Base-by-base conservation (phyloP, 2,797 vertebrate species). In the Remorina albescens region DNA sequence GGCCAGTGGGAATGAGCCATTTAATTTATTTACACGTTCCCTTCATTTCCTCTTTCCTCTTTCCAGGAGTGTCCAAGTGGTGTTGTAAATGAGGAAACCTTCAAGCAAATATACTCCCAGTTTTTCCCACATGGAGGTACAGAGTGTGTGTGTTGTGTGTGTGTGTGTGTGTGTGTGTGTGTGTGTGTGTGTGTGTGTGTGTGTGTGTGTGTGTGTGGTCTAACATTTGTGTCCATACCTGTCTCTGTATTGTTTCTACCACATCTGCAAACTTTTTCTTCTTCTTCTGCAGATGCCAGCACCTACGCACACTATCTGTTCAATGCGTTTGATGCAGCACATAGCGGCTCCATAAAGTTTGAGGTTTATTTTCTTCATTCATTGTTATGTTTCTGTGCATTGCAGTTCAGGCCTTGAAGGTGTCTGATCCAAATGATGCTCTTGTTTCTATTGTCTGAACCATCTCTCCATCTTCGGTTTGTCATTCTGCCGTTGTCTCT, bases 121-220 rank as follows among this genome's bases (percentile, higher is more conserved):
- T 99, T 99, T 88, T 99, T 99, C 83, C 98, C 98, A 82, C 98
- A 99, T 18, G 98, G 98, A 94, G 98, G 98, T 99, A 80, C 57
- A 71, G 30, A 56, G 32, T 54, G 53, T 12, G 19, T 21, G 12
- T 64, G 26, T 49, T 49, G 18, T 30, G 37, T 41, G 37, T 16
- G 37, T 41, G 2, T 41, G 53, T 12, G 16, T 21, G 12, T 64
- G 26, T n/a, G n/a, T n/a, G 18, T 30, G 37, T 41, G 37, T 16
- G 37, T 41, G 2, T 41, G 53, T 12, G 16, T 21, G 12, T 64
- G 32, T 54, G 53, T 12, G 19, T 21, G 12, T 64, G 26, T n/a
- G n/a, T 49, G 18, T 30, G 37, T 41, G 37, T 16, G 37, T 41
- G 2, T 41, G 53, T 12, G 16, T 21, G 12, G n/a, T 49, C 12